Evolutionary conservation across 2,797 vertebrate genomes (phyloP), one percentile per base, ranked within the genome.

Genomic region (Melopsittacus undulatus): DNA sequence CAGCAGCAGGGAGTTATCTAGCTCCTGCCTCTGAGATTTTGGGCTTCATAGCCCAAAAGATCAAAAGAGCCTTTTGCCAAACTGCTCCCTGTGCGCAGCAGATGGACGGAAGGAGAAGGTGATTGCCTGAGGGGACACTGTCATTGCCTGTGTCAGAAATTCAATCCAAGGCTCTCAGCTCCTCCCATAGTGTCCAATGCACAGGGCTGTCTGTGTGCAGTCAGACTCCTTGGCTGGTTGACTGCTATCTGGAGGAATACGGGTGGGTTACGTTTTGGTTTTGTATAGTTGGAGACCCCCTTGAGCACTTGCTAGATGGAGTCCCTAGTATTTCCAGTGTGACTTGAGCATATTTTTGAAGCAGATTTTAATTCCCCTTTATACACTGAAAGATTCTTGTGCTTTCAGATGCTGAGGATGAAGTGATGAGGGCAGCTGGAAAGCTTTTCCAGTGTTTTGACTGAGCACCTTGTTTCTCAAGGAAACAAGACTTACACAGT

Each of bases 241-340:
- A 5, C 17, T 52, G n/a, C 14, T 45, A 10, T 23, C 38, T 12
- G 40, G 67, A 69, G 74, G 70, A 68, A 8, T 7, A 22, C 0
- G 1, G 30, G 17, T 6, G 11, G 21, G 38, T 32, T 42, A 4
- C 3, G 0, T 9, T 81, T n/a, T n/a, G 52, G 3, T 3, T 54
- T 84, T 56, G 21, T 27, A 5, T 3, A 32, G 49, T 11, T 40
- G 24, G 42, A 68, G 9, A 26, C 18, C 64, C 23, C 10, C 46
- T 19, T 17, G 59, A 75, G 40, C 13, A 7, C 29, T 59, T 72
- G 40, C 21, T 46, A 20, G 36, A 68, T 26, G 7, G 10, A 42
- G 10, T 34, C 8, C 29, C 19, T 48, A 22, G 23, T 59, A 46
- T 79, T 82, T 59, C 32, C 23, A 26, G 19, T 10, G 36, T 38